phyloP scores from a whole-genome alignment of 2,888 invertebrate genomes.

The Eustalomyia histrio region DNA sequence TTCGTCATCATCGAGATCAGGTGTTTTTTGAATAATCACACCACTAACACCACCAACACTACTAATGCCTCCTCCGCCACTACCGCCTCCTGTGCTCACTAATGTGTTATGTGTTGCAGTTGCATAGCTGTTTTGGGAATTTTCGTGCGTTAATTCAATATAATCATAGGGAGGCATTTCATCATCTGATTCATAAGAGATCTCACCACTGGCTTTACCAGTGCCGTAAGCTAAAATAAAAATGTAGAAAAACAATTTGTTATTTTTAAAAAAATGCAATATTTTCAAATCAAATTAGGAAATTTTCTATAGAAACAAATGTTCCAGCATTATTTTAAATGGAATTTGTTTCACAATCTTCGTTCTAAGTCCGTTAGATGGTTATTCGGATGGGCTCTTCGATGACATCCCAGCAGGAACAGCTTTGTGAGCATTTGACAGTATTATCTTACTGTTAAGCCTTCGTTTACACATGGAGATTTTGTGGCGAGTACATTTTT shows the following conservation, averaged over 20 bases:
- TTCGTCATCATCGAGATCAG: constrained; percentile 76
- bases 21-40: constrained; percentile 70
- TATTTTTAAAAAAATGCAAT: too few species aligned
- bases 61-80: constrained; percentile 57
- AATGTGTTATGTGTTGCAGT: constrained; percentile 46
- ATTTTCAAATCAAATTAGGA: too few species aligned
- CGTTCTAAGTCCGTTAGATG: too few species aligned
- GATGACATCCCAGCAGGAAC: too few species aligned
- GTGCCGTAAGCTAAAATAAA: constrained; percentile 74
- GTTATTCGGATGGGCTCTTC: too few species aligned
- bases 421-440: too few species aligned
- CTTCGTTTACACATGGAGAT: too few species aligned
- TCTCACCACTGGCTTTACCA: constrained; percentile 71
- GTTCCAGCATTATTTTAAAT: too few species aligned
- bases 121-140: constrained; percentile 70
- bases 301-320: too few species aligned
- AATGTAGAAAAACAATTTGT: neutral
- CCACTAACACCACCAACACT: constrained; percentile 28
- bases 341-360: too few species aligned
- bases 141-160: constrained; percentile 73
- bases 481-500: too few species aligned
- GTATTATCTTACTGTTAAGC: too few species aligned
- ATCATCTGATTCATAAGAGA: constrained; percentile 75
- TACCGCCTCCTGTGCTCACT: constrained; percentile 13
- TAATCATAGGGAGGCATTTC: constrained; percentile 70